Evolutionary conservation across 35 echinoderm and acorn worm species (phyloP).

Genomic region (Hemicentrotus pulcherrimus): DNA sequence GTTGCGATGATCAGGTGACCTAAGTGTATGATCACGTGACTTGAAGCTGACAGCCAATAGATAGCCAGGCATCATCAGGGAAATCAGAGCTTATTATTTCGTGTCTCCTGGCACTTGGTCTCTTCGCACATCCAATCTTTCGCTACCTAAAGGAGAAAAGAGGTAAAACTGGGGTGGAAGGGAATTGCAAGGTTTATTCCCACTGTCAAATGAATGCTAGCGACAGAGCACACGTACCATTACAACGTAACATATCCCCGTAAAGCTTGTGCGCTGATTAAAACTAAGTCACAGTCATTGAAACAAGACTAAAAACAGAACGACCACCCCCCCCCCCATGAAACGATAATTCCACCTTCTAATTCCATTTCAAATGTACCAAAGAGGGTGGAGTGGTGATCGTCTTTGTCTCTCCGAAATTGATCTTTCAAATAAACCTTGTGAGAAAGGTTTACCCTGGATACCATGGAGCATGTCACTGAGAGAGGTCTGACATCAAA

Average conservation of each 20-base stretch:
- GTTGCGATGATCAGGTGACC: background rate
- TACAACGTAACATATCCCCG: background rate
- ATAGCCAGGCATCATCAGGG: background rate
- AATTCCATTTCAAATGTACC: background rate
- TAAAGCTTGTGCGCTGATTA: background rate
- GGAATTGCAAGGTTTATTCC: background rate
- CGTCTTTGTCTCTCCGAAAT: background rate
- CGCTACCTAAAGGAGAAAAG: background rate
- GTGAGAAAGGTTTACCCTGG: background rate
- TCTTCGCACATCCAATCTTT: background rate
- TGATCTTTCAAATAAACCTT: background rate
- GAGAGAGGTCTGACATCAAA: background rate
- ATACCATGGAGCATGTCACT: background rate
- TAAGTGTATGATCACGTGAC: background rate
- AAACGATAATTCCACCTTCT: background rate
- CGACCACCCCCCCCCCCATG: background rate
- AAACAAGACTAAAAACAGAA: background rate
- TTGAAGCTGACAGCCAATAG: background rate
- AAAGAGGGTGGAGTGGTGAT: background rate
- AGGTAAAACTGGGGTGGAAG: background rate
- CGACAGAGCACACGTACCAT: too few species aligned
- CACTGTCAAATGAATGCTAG: background rate
- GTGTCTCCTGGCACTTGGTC: background rate
- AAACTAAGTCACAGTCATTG: background rate
- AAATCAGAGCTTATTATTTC: conserved; percentile 6